Percentiles rank a stretch among this genome's conserved stretches.
These are phyloP conservation scores for Mamestra brassicae DNA, from an alignment of 2,888 invertebrate species.

Conservation along the genomic window DNA sequence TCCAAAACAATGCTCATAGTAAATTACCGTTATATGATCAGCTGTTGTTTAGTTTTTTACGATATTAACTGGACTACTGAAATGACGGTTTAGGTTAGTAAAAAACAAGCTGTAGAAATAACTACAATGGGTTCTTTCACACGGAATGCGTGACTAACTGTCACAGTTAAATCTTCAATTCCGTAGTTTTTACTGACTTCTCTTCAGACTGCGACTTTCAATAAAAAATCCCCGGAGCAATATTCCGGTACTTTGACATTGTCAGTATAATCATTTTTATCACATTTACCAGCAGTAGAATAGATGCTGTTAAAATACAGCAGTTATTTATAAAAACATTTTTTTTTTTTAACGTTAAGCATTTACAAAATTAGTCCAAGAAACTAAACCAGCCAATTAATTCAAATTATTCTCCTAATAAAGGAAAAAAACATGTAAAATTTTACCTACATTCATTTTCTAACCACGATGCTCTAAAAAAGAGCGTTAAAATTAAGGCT, in stretches of 20 bases:
- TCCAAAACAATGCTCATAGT: conserved; percentile 49
- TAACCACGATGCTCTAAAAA: conserved; percentile 31
- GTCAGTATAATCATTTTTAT: background rate
- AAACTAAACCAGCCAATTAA: conserved; percentile 5
- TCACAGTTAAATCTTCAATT: conserved; percentile 40
- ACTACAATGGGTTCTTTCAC: conserved; percentile 44
- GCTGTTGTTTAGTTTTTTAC: conserved; percentile 20
- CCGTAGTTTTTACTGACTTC: conserved; percentile 37
- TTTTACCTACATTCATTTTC: conserved; percentile 13
- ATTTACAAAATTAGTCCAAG: background rate
- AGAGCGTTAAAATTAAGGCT: conserved; percentile 1
- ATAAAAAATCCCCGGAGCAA: conserved; percentile 27
- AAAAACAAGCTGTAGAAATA: conserved; percentile 50
- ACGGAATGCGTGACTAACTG: conserved; percentile 51
- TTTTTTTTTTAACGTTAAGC: too few relatives aligned
- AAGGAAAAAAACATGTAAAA: conserved; percentile 4
- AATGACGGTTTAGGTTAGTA: background rate
- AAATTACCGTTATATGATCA: conserved; percentile 54
- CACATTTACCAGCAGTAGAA: background rate
- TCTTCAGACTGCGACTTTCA: conserved; percentile 17
- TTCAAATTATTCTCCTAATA: conserved; percentile 6
- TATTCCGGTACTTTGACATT: conserved; percentile 13
- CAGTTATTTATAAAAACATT: background rate
- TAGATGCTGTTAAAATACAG: background rate
- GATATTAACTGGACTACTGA: conserved; percentile 13